These are phyloP conservation scores for Steinernema scapterisci DNA, from an alignment of 2,888 invertebrate genomes.

Conservation along the genomic window DNA sequence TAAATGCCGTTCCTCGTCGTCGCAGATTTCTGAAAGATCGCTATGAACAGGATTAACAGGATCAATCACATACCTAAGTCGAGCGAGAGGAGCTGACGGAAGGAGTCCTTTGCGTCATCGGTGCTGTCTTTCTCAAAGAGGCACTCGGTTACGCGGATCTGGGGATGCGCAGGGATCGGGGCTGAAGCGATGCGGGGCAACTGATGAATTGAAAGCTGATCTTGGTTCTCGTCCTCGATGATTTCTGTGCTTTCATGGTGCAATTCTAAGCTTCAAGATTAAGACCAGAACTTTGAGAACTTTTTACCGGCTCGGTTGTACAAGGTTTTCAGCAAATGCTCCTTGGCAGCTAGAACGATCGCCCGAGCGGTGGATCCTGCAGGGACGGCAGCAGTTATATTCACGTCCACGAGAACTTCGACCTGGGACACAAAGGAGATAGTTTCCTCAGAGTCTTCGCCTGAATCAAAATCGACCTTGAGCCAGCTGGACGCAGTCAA, in stretches of 20 bases:
- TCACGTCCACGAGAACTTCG: conserved; percentile 12
- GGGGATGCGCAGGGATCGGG: not conserved
- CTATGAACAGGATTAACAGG: no score
- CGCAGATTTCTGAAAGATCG: conserved; percentile 7
- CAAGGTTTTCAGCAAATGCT: conserved; percentile 1
- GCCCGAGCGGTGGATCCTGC: not conserved
- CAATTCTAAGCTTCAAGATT: not conserved
- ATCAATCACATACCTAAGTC: conserved; percentile 28
- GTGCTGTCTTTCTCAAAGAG: conserved; percentile 27
- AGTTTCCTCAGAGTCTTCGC: not conserved
- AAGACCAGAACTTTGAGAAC: no score
- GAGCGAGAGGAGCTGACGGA: conserved; percentile 1
- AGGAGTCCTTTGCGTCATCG: conserved; percentile 14
- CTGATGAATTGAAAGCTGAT: conserved; percentile 19
- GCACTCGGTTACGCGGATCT: not conserved
- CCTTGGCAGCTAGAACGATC: conserved; percentile 15
- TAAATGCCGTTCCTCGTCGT: conserved; percentile 21
- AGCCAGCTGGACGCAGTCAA: not conserved
- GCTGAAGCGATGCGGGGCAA: conserved; percentile 10
- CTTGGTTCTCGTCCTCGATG: conserved; percentile 13
- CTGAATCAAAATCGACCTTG: not conserved
- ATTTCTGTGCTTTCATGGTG: conserved; percentile 27
- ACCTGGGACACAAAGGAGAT: not conserved
- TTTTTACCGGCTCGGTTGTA: conserved; percentile 10
- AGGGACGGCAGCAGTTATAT: conserved; percentile 9